These are phyloP conservation scores for Caenorhabditis doughertyi DNA, from an alignment of 2,888 invertebrate genomes.

Conservation along the genomic window DNA sequence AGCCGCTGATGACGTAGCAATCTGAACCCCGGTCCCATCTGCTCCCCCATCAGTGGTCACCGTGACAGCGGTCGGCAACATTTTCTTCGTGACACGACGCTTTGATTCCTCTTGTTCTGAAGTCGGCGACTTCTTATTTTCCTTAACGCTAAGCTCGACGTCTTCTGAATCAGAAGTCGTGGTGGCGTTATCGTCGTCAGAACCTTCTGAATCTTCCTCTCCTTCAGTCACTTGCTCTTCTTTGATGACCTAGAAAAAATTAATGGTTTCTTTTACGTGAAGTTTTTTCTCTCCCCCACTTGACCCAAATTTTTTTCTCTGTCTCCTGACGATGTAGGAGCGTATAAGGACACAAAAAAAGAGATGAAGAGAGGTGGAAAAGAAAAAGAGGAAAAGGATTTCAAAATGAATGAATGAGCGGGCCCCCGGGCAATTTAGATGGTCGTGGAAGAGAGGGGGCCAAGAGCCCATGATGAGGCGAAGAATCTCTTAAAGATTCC, in stretches of 20 bases:
- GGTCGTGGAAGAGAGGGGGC: not conserved
- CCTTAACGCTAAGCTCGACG: conserved; percentile 34
- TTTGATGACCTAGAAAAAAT: conserved; percentile 51
- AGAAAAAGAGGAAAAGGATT: conserved; percentile 8
- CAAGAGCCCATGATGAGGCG: not conserved
- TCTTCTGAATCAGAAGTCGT: conserved; percentile 44
- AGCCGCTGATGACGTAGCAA: conserved; percentile 29
- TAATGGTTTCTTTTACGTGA: no score
- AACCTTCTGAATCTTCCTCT: conserved; percentile 28
- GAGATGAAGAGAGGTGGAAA: not conserved
- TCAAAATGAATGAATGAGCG: conserved; percentile 13
- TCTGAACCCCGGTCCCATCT: not conserved
- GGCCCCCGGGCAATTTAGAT: conserved; percentile 37
- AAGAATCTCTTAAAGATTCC: conserved; percentile 51
- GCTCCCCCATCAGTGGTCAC: not conserved
- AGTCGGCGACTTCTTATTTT: conserved; percentile 27
- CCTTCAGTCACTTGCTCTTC: conserved; percentile 35
- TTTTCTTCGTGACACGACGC: not conserved
- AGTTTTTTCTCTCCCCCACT: conserved; percentile 13
- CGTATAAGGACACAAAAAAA: conserved; percentile 24
- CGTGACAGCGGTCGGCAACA: not conserved
- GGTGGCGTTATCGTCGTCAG: conserved; percentile 32
- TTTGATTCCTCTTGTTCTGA: conserved; percentile 7
- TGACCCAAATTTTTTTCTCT: conserved; percentile 42
- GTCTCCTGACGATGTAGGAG: not conserved